Evolutionary conservation across 1,140 invertebrate genomes (phyloP), one percentile per base, ranked within the genome.

Genomic region (Drosophila sulfurigaster): DNA sequence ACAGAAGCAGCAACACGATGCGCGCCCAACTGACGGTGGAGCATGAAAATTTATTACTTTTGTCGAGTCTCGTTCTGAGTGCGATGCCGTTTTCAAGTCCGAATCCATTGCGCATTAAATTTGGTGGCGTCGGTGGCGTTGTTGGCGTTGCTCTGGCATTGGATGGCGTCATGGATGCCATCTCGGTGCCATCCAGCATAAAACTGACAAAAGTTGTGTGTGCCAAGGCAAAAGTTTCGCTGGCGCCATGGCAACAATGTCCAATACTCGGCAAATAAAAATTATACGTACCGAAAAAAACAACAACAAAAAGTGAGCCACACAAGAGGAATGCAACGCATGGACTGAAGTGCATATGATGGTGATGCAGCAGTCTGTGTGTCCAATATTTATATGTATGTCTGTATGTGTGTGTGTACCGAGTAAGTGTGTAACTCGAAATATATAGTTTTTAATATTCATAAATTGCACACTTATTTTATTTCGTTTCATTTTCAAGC

Each of bases 21-120:
- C 73, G 46, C 73, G 38, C 52, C 63, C 38, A 52, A 13, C 66
- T 80, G 79, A 87, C 83, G 82, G 82, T 82, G 76, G 76, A 13
- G 79, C 82, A 87, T 82, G 83, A 48, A 70, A 87, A 87, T 87
- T 87, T 87, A 87, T 87, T 82, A 72, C 83, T 71, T 72, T 74
- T 70, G 62, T 43, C 69, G 48, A 41, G 30, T 49, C 13, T 16
- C 38, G 16, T 25, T 54, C 10, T 16, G n/a, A 58, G 48, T 15
- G 25, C 20, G 45, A 28, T 41, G 46, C 51, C 15, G 62, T 30
- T 56, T 16, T 45, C 63, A 65, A 75, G 80, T 79, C 73, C 63
- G 67, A 79, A 52, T 83, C 49, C 83, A 81, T 67, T 69, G 79
- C 80, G 70, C 66, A 71, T 85, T 85, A 80, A 83, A 88, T 88